Evolutionary conservation across 2,797 vertebrate genomes (phyloP).

Genomic region (Forpus xanthops): DNA sequence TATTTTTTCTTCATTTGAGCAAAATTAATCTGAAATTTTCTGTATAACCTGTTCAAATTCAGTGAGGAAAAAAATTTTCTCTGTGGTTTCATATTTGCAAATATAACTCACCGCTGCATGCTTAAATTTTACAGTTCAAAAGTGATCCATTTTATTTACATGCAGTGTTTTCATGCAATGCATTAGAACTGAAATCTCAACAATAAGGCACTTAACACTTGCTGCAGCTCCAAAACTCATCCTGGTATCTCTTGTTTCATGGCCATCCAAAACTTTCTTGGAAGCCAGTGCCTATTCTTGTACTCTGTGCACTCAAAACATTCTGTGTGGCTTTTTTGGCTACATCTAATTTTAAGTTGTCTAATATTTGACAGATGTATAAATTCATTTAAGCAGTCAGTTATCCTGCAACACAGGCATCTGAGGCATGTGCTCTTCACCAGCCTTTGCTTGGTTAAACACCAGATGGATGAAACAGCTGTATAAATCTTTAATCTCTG

Average conservation of each 20-base stretch:
- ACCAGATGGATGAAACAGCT: constrained; percentile 63
- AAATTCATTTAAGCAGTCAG: constrained; percentile 38
- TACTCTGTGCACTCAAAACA: background rate
- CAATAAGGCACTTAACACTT: background rate
- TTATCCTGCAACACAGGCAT: background rate
- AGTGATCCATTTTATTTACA: background rate
- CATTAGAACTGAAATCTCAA: background rate
- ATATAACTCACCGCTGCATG: background rate
- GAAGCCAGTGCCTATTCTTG: background rate
- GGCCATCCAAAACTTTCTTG: background rate
- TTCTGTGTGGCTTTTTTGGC: background rate
- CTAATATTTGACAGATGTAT: constrained; percentile 27
- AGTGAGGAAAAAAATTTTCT: background rate
- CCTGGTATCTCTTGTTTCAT: background rate
- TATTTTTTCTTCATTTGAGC: background rate
- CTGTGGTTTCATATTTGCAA: background rate
- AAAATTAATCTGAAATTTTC: background rate
- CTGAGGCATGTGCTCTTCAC: constrained; percentile 36
- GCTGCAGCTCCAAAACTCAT: background rate
- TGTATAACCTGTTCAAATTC: background rate
- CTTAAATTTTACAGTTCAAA: background rate
- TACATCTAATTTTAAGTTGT: constrained; percentile 32
- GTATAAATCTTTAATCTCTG: constrained; percentile 54
- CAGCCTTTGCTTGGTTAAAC: constrained; percentile 55
- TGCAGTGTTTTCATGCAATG: background rate